Percentiles rank a stretch among this genome's conserved stretches.
These are phyloP conservation scores for Cynopterus brachyotis DNA, from an alignment of 2,113 vertebrate species.

Conservation along the genomic window DNA sequence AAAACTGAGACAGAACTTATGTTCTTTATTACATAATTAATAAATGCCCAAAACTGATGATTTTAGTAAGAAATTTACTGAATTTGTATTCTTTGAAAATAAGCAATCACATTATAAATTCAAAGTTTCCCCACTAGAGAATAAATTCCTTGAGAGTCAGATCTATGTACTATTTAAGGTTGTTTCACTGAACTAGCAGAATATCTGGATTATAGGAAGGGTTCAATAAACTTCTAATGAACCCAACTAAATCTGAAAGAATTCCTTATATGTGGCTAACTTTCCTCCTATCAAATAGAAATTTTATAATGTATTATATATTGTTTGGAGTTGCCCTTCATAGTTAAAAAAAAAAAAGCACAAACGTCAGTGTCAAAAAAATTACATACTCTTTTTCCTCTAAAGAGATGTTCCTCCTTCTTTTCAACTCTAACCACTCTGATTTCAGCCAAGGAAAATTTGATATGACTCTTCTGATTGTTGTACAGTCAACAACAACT, in stretches of 20 bases:
- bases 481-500: not conserved
- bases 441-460: not conserved
- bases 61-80: not conserved
- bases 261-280: not conserved
- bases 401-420: not conserved
- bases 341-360: not conserved
- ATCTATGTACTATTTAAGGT: not conserved
- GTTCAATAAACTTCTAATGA: not conserved
- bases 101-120: not conserved
- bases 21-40: not conserved
- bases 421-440: not conserved
- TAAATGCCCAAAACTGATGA: not conserved
- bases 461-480: not conserved
- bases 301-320: not conserved
- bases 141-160: not conserved
- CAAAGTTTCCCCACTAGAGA: not conserved
- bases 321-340: not conserved
- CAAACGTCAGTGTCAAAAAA: not conserved
- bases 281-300: not conserved
- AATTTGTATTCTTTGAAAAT: slow-evolving; percentile 37
- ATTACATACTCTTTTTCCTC: not conserved
- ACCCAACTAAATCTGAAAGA: not conserved
- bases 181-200: not conserved
- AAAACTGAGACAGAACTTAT: not conserved
- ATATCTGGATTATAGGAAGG: not conserved